These are phyloP conservation scores for Notodonta dromedarius DNA, from an alignment of 2,888 invertebrate genomes.

Conservation along the genomic window DNA sequence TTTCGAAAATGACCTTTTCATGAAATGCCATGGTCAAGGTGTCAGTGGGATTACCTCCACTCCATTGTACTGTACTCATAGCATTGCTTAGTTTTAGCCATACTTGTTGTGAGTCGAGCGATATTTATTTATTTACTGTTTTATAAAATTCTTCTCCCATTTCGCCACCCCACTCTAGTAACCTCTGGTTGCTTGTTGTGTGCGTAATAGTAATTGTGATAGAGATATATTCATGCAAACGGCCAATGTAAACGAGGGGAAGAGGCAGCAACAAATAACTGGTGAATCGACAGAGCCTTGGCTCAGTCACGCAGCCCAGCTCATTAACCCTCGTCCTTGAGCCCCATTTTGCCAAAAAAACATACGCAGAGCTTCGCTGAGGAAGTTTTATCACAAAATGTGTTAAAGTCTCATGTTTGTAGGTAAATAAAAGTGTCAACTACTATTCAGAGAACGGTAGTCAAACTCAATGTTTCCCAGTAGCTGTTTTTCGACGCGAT, in stretches of 20 bases:
- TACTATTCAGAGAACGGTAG: conserved; percentile 7
- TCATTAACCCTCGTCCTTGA: conserved; percentile 61
- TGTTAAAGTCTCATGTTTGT: conserved; percentile 17
- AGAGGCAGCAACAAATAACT: conserved; percentile 29
- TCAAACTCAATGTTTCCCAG: conserved; percentile 8
- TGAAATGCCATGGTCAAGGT: too few relatives aligned
- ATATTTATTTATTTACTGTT: neutral
- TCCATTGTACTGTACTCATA: too few relatives aligned
- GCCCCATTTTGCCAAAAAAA: conserved; percentile 40
- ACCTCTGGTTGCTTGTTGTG: conserved; percentile 8
- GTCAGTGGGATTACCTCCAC: too few relatives aligned
- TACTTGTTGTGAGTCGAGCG: too few relatives aligned
- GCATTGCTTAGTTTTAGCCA: too few relatives aligned
- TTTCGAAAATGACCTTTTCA: too few relatives aligned
- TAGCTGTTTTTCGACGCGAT: neutral
- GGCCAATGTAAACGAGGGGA: conserved; percentile 30
- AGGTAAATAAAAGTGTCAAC: conserved; percentile 14
- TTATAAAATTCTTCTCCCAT: too few relatives aligned
- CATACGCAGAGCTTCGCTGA: conserved; percentile 49
- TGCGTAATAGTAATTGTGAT: conserved; percentile 33
- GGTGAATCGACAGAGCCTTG: conserved; percentile 45
- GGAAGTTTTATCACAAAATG: conserved; percentile 41
- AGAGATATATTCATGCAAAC: conserved; percentile 40
- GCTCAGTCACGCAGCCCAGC: conserved; percentile 57
- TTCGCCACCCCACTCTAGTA: too few relatives aligned